phyloP scores from a whole-genome alignment of 2,113 vertebrate genomes.

The Lophius piscatorius region DNA sequence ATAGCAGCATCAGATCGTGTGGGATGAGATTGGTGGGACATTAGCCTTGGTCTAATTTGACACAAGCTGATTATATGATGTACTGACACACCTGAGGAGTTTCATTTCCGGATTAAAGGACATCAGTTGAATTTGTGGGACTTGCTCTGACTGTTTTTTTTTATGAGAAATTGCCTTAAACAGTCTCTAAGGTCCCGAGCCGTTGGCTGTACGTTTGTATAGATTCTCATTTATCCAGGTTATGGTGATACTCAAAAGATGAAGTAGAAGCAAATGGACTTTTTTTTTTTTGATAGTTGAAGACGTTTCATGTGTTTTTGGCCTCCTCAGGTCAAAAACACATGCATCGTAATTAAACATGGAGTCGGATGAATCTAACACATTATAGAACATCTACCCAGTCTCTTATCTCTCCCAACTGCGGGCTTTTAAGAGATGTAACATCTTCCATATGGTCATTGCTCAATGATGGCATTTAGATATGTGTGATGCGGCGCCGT shows the following conservation, averaged over 20 bases:
- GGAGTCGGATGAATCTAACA: slow-evolving; percentile 22
- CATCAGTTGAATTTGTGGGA: slow-evolving; percentile 42
- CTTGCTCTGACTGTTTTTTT: slow-evolving; percentile 15
- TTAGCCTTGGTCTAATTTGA: slow-evolving; percentile 67
- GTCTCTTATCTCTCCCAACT: slow-evolving; percentile 21
- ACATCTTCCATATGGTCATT: slow-evolving; percentile 27
- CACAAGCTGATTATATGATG: slow-evolving; percentile 61
- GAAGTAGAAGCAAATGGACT: too few relatives aligned
- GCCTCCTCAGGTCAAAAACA: too few relatives aligned
- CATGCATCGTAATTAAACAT: slow-evolving; percentile 38
- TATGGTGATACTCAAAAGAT: too few relatives aligned
- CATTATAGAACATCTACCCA: slow-evolving; percentile 20
- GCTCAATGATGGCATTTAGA: slow-evolving; percentile 42
- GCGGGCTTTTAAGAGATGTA: slow-evolving; percentile 16
- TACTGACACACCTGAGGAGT: slow-evolving; percentile 66
- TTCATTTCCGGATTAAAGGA: slow-evolving; percentile 46
- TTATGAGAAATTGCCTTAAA: slow-evolving; percentile 38
- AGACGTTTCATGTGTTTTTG: too few relatives aligned
- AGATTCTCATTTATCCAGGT: too few relatives aligned
- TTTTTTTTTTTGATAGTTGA: too few relatives aligned
- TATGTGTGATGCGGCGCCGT: slow-evolving; percentile 35
- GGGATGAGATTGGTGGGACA: slow-evolving; percentile 46
- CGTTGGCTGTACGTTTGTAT: too few relatives aligned
- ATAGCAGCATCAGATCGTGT: too few relatives aligned
- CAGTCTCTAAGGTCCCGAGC: slow-evolving; percentile 5